These are phyloP conservation scores for Pilophorus perplexus DNA, from an alignment of 2,888 invertebrate species.

Conservation along the genomic window DNA sequence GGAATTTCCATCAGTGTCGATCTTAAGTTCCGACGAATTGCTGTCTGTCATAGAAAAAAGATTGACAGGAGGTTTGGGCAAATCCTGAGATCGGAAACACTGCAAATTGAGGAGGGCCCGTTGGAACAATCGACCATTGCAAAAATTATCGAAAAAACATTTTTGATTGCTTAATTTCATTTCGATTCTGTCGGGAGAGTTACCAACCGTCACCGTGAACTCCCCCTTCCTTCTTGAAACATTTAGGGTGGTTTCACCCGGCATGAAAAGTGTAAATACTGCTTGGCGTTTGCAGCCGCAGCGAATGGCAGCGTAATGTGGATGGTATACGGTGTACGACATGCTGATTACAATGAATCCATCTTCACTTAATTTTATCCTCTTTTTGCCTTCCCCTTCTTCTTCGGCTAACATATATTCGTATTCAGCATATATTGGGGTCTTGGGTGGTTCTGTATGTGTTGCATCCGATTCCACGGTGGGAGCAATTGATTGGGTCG, in stretches of 20 bases:
- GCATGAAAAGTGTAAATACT: conserved; percentile 27
- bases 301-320: conserved; percentile 16
- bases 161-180: conserved; percentile 11
- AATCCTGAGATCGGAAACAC: not conserved
- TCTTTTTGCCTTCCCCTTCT: conserved; percentile 5
- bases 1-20: conserved; percentile 23
- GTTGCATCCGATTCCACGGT: not conserved
- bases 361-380: conserved; percentile 9
- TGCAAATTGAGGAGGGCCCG: conserved; percentile 8
- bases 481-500: not conserved
- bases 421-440: too few species aligned
- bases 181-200: not conserved
- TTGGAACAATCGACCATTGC: conserved; percentile 1
- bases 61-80: not conserved
- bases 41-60: conserved; percentile 4
- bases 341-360: conserved; percentile 28
- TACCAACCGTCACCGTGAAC: conserved; percentile 5
- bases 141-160: conserved; percentile 23
- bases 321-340: conserved; percentile 25
- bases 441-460: too few species aligned
- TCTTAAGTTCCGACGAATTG: conserved; percentile 10
- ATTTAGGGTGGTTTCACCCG: conserved; percentile 20
- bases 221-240: not conserved
- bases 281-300: conserved; percentile 23
- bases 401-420: too few species aligned